Evolutionary conservation across 2,888 invertebrate species (phyloP).

Genomic region (Eristalis intricaria): DNA sequence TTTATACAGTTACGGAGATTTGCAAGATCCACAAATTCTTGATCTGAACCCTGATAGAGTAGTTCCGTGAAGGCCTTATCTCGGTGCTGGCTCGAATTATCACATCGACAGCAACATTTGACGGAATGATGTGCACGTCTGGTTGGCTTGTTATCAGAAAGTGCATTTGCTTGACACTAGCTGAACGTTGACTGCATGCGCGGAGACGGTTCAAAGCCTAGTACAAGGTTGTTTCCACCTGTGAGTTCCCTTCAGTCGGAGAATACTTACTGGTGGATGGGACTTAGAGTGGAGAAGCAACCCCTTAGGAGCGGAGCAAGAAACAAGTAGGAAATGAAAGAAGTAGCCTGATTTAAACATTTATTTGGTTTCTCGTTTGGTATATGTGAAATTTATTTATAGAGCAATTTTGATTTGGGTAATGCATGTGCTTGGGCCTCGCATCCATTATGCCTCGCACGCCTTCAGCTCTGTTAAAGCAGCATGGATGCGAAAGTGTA

Average conservation of each 20-base stretch:
- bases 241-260: too few species aligned
- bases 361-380: constrained; percentile 16
- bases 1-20: neutral
- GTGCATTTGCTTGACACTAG: too few species aligned
- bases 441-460: constrained; percentile 28
- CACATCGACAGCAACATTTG: too few species aligned
- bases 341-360: neutral
- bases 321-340: neutral
- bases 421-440: neutral
- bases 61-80: neutral
- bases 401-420: constrained; percentile 1
- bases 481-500: constrained; percentile 95
- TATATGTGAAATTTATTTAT: constrained; percentile 5
- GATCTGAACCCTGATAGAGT: neutral
- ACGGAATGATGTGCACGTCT: too few species aligned
- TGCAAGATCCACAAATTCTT: constrained; percentile 1
- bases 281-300: too few species aligned
- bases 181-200: too few species aligned
- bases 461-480: constrained; percentile 81
- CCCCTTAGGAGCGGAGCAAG: too few species aligned
- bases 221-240: too few species aligned
- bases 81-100: too few species aligned
- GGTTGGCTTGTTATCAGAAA: too few species aligned
- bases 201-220: too few species aligned
- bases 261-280: too few species aligned